These are phyloP conservation scores for Limnephilus marmoratus DNA, from an alignment of 2,888 invertebrate species.

Conservation along the genomic window DNA sequence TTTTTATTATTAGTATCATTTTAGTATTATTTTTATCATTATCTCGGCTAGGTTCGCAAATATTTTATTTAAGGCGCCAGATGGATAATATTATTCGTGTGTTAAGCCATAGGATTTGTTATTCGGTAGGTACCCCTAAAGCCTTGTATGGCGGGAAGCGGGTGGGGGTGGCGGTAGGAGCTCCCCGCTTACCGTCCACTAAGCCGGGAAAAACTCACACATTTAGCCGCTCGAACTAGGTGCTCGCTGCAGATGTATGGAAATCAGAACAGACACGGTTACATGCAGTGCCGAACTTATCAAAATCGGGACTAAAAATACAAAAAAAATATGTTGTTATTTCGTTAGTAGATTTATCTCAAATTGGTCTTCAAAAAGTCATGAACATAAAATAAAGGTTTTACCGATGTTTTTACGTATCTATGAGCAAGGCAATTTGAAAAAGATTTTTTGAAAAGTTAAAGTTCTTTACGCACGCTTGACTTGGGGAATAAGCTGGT, in stretches of 20 bases:
- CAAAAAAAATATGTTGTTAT: background rate
- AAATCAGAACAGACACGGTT: slow-evolving; percentile 13
- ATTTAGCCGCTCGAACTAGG: background rate
- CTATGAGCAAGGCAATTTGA: no score
- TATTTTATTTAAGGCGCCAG: background rate
- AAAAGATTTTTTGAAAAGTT: no score
- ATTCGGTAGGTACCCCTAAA: background rate
- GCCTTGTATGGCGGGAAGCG: background rate
- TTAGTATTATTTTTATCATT: no score
- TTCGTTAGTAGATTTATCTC: background rate
- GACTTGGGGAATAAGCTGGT: no score
- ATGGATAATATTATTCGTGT: background rate
- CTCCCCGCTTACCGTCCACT: slow-evolving; percentile 3
- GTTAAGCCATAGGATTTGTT: background rate
- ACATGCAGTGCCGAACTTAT: background rate
- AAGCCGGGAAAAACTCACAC: slow-evolving; percentile 17
- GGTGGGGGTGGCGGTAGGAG: background rate
- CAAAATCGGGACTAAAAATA: background rate
- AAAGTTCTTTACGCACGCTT: no score
- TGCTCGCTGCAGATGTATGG: slow-evolving; percentile 12
- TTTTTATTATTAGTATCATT: no score
- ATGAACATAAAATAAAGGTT: no score
- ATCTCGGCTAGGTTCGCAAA: background rate
- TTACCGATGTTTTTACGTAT: no score
- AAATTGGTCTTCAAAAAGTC: no score